phyloP scores from a whole-genome alignment of 2,888 invertebrate genomes.

The Plagodis pulveraria region DNA sequence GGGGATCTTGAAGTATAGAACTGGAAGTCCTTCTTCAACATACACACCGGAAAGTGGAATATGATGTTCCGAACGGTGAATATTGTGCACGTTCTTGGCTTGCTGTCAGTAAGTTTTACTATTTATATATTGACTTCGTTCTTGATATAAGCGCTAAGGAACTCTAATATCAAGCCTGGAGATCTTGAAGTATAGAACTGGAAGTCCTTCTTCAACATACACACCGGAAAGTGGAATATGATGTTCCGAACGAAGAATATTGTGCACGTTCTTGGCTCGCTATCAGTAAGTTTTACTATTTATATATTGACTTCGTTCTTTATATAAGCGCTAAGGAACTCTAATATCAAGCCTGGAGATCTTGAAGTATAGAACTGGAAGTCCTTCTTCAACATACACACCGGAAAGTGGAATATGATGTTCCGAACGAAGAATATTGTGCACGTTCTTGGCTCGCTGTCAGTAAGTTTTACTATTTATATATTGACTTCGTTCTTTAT shows the following conservation, averaged over 20 bases:
- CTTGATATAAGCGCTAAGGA: too few relatives aligned
- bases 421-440: constrained; percentile 95
- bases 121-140: too few relatives aligned
- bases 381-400: constrained; percentile 88
- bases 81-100: constrained; percentile 95
- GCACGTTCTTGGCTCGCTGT: constrained; percentile 94
- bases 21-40: constrained; percentile 86
- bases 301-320: too few relatives aligned
- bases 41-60: constrained; percentile 90
- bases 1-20: constrained; percentile 74
- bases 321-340: too few relatives aligned
- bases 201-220: constrained; percentile 87
- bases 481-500: too few relatives aligned
- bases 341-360: too few relatives aligned
- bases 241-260: constrained; percentile 94
- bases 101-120: constrained; percentile 73
- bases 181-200: constrained; percentile 76
- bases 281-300: constrained; percentile 53
- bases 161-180: too few relatives aligned
- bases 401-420: constrained; percentile 90
- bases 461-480: not conserved
- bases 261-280: constrained; percentile 95
- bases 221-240: constrained; percentile 90
- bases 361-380: constrained; percentile 78
- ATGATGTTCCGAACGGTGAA: constrained; percentile 93